Evolutionary conservation across 2,888 invertebrate species (phyloP), one percentile per base, ranked within the genome.

Genomic region (Lasioglossum oenotherae): DNA sequence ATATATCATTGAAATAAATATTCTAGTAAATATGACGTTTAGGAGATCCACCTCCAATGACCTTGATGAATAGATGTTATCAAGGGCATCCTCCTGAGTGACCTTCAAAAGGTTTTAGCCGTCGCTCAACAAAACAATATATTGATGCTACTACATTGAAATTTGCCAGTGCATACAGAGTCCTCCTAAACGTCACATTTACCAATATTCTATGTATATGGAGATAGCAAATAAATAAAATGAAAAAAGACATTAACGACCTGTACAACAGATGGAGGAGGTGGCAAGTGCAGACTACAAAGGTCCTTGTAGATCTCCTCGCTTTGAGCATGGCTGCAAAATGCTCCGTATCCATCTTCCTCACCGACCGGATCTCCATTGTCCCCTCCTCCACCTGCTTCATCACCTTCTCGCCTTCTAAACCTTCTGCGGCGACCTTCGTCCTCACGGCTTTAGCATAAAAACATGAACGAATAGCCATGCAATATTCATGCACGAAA

Each of bases 291-390:
- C 94, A 98, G 97, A 92, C 97, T 97, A 96, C 98, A 98, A 95
- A 99, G 97, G 96, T 98, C 98, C 96, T 98, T 98, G 96, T 99
- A 99, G 95, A 98, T 98, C 96, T 98, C 98, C 95, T 99, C 98
- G 95, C 98, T 98, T 96, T 97, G 97, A 94, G 97, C 96, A 95
- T 97, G 97, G 95, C 97, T 96, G 96, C 96, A 96, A 96, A 96
- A 97, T 95, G 96, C 97, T 93, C 96, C 96, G 95, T 97, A 97
- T 94, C 97, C 97, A 92, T 96, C 96, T 92, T 96, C 95, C 87
- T 95, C 96, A 91, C 96, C 96, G 88, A 93, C 95, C 87, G 93
- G 91, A 85, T 94, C 94, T 86, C 92, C 93, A 80, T 90, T 91
- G 73, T 91, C 91, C 75, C 92, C 92, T 71, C 92, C 93, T 88